A percentile compares a stretch with the other conserved stretches of the same genome.
These are phyloP conservation scores for Drepana arcuata DNA, from an alignment of 1,140 invertebrate genomes.

Conservation along the genomic window DNA sequence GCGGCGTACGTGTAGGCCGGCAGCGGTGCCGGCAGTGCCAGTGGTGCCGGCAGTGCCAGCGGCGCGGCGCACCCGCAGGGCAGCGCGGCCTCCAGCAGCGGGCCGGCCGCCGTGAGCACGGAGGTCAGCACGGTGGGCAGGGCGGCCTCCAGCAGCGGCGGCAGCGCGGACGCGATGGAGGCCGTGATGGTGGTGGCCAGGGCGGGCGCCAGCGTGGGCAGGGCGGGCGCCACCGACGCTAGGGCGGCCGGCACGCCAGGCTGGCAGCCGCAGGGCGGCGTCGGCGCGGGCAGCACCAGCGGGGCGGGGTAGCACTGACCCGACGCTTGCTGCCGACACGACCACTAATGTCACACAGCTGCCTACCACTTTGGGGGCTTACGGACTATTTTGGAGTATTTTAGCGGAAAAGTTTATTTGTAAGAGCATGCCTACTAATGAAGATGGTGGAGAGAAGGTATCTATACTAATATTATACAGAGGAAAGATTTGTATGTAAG, in stretches of 20 bases:
- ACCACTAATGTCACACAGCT: not conserved
- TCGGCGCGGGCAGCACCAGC: slow-evolving; percentile 7
- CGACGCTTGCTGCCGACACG: slow-evolving; percentile 1
- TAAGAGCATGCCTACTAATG: not conserved
- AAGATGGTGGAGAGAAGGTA: not conserved
- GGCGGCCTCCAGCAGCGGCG: slow-evolving; percentile 27
- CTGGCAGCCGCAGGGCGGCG: slow-evolving; percentile 4
- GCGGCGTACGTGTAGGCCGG: no score
- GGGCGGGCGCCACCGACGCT: slow-evolving; percentile 7
- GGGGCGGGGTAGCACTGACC: slow-evolving; percentile 4
- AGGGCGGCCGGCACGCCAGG: slow-evolving; percentile 4
- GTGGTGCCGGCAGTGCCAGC: not conserved
- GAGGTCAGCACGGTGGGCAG: slow-evolving; percentile 27
- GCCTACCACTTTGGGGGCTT: not conserved
- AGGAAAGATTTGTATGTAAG: no score
- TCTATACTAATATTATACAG: no score
- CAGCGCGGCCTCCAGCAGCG: slow-evolving; percentile 18
- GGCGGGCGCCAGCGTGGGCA: slow-evolving; percentile 15
- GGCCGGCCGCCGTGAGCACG: slow-evolving; percentile 25
- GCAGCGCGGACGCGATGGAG: slow-evolving; percentile 25
- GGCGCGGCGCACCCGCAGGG: slow-evolving; percentile 6
- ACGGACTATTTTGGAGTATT: not conserved
- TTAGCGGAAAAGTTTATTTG: not conserved
- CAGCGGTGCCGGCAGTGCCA: not conserved
- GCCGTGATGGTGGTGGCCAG: slow-evolving; percentile 28